Evolutionary conservation across 2,797 vertebrate genomes (phyloP).

Genomic region (Lycodopsis pacificus): DNA sequence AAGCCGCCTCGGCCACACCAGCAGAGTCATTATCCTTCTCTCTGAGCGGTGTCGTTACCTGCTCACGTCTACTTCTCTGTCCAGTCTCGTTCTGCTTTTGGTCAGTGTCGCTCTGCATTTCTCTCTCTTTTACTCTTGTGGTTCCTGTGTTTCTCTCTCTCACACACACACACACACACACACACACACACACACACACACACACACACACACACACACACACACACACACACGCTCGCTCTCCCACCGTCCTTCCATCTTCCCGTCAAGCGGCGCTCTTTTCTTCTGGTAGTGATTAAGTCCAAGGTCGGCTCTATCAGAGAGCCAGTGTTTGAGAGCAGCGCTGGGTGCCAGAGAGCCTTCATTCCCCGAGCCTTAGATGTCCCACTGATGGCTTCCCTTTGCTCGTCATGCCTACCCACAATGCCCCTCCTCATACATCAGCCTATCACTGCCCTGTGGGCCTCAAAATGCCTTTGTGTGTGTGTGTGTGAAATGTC

Average conservation of each 20-base stretch:
- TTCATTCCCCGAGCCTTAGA: constrained; percentile 74
- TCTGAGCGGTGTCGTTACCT: constrained; percentile 36
- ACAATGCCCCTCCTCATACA: constrained; percentile 76
- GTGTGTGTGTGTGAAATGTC: constrained; percentile 62
- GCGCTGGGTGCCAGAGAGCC: constrained; percentile 72
- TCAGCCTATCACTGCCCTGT: constrained; percentile 74
- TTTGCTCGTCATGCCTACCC: constrained; percentile 73
- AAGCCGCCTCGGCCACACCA: constrained; percentile 17
- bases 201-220: constrained; percentile 4
- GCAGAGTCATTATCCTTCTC: constrained; percentile 38
- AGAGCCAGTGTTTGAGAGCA: constrained; percentile 71
- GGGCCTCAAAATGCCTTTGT: constrained; percentile 67
- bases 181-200: background rate
- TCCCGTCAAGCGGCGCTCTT: constrained; percentile 73
- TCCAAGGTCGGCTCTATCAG: constrained; percentile 78
- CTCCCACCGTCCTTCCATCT: constrained; percentile 69
- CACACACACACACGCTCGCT: constrained; percentile 5
- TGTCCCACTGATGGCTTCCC: constrained; percentile 77
- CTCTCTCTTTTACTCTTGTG: background rate
- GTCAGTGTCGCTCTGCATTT: constrained; percentile 17
- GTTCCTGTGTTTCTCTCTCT: background rate
- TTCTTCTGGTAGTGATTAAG: constrained; percentile 82
- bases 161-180: too few relatives aligned
- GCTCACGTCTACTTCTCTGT: constrained; percentile 26
- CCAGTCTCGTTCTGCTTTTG: constrained; percentile 17